phyloP scores from a whole-genome alignment of 2,797 vertebrate species.

The Peromyscus attwateri region DNA sequence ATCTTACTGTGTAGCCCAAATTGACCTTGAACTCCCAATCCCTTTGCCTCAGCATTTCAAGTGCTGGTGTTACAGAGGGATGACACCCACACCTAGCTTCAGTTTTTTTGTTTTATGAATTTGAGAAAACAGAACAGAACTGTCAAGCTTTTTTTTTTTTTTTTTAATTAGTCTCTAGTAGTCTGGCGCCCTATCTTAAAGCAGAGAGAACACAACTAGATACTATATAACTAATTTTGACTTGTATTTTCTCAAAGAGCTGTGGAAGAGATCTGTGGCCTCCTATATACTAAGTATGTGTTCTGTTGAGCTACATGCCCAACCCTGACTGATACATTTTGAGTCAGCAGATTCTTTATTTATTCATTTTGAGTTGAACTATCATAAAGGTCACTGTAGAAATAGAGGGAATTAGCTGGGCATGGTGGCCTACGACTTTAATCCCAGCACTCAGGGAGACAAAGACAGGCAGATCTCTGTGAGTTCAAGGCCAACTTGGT shows the following conservation, averaged over 20 bases:
- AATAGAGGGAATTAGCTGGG: not conserved
- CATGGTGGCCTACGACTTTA: not conserved
- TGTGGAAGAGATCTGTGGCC: not conserved
- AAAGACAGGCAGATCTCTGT: not conserved
- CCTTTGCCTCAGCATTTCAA: not conserved
- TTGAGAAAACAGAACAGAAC: conserved; percentile 57
- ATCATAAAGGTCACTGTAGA: conserved; percentile 7
- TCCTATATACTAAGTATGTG: not conserved
- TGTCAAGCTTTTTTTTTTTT: not conserved
- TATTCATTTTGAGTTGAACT: conserved; percentile 26
- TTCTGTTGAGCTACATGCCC: not conserved
- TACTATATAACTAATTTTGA: not conserved
- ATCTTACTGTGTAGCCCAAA: not conserved
- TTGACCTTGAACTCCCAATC: too few relatives aligned
- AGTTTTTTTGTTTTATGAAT: conserved; percentile 23
- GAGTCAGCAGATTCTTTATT: not conserved
- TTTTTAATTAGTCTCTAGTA: not conserved
- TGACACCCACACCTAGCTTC: not conserved
- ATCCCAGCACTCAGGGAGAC: not conserved
- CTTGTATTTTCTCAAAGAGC: not conserved
- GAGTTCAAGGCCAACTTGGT: not conserved
- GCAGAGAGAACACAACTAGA: conserved; percentile 40
- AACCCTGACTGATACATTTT: not conserved
- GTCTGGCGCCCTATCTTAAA: conserved; percentile 48
- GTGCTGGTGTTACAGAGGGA: not conserved